Evolutionary conservation across 2,113 vertebrate species (phyloP), one percentile per base, ranked within the genome.

Genomic region (Sinocyclocheilus grahami): DNA sequence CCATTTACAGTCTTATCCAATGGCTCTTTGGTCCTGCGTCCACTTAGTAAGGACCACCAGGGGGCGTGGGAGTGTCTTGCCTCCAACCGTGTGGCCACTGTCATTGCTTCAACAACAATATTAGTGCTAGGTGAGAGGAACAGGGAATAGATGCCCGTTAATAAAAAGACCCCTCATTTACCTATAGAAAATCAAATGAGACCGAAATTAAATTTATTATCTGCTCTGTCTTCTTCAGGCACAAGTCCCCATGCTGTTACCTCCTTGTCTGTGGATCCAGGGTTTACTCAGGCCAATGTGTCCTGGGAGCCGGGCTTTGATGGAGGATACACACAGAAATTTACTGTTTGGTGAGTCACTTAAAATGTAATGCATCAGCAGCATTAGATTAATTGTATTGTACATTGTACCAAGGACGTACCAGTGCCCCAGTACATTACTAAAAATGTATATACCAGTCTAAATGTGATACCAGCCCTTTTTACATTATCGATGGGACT

Each of bases 221-320:
- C 30, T 42, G 27, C 4, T 83, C 20, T 87, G 18, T 84, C 46
- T 69, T 51, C 24, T 74, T 55, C 89, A 99, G 98, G 98, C 33
- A 99, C 98, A 89, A 99, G 98, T 55, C 98, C 98, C 74, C 98
- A 99, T 0, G 92, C 89, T 3, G 96, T 95, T 78, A 95, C 93
- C 86, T 95, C 95, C 0, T 94, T 98, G 74, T 94, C 93, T 0
- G 96, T 98, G 86, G 92, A 91, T 51, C 92, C 96, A 0, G 95
- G 97, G 67, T 93, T 95, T 82, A 94, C 95, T 89, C 95, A 96
- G 14, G 96, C 95, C 84, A 98, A 98, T 33, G 91, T 99, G 80
- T 97, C 96, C 89, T 99, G 98, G 98, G 95, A 95, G 72, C 96
- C 97, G 0, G 97, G 98, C 0, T 99, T 98, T 83, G 97, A 99